phyloP scores from a whole-genome alignment of 2,888 invertebrate species.

The Maniola hyperantus region DNA sequence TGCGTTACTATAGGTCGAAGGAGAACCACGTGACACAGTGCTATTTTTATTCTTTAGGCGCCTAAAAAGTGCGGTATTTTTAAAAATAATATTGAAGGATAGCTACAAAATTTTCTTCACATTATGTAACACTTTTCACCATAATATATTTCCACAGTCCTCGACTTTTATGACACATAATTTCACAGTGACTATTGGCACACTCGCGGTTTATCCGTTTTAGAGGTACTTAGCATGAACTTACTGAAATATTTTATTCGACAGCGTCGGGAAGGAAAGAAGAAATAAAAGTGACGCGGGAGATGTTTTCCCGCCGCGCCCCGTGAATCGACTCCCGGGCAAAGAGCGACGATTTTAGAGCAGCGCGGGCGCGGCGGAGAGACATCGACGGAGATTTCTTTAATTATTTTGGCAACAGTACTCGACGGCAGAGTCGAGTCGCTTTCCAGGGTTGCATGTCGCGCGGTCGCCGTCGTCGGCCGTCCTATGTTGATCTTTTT shows the following conservation, averaged over 20 bases:
- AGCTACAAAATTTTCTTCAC: conserved; percentile 57
- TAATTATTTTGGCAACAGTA: conserved; percentile 91
- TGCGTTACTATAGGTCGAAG: conserved; percentile 76
- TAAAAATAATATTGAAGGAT: conserved; percentile 74
- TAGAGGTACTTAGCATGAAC: conserved; percentile 59
- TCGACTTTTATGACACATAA: conserved; percentile 59
- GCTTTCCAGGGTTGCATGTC: conserved; percentile 83
- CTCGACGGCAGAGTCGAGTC: conserved; percentile 81
- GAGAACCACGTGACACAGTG: conserved; percentile 76
- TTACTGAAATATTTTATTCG: conserved; percentile 78
- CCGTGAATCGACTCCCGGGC: conserved; percentile 82
- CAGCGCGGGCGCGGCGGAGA: conserved; percentile 85
- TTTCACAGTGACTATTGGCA: conserved; percentile 61
- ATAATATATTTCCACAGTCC: conserved; percentile 62
- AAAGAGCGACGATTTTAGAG: conserved; percentile 83
- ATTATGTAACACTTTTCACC: conserved; percentile 81
- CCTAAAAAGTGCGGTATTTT: conserved; percentile 83
- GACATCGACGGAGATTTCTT: conserved; percentile 86
- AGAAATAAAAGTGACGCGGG: conserved; percentile 82
- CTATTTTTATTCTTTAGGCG: conserved; percentile 78
- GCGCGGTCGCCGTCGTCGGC: conserved; percentile 71
- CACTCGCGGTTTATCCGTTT: conserved; percentile 65
- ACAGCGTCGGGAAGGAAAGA: conserved; percentile 83
- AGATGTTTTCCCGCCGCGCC: conserved; percentile 83
- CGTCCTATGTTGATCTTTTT: conserved; percentile 81